Evolutionary conservation across 2,113 vertebrate species (phyloP), one percentile per base, ranked within the genome.

Genomic region (Lontra canadensis): DNA sequence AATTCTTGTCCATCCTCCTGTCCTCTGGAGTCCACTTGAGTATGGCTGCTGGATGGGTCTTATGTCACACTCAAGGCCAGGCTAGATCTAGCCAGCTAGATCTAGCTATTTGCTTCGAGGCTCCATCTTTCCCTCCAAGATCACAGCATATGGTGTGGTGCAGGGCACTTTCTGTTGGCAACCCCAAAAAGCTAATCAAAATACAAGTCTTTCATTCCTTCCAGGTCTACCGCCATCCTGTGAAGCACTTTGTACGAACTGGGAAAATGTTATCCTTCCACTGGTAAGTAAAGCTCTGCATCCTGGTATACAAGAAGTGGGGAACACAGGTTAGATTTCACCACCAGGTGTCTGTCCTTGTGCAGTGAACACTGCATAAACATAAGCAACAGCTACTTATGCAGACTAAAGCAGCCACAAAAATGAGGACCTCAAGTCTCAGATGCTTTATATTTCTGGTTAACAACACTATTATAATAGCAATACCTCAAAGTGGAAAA

Each of bases 301-400:
- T 42, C 7, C 2, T 12, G 2, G 13, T 52, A 4, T 2, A 36
- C 29, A 26, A 15, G 7, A 82, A 63, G 34, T 31, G 17, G 31
- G 3, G 15, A 36, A 3, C 1, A 11, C 42, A 65, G 49, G n/a
- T 39, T 29, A 34, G 31, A 52, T 47, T 10, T 23, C 44, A 21
- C 26, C 4, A 21, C 8, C 14, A 23, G 26, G 2, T 8, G 1
- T 57, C 59, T 21, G 39, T 42, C 14, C 39, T 18, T 25, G 11
- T 0, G 7, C 17, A 42, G 52, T 4, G 31, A 93, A 10, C 4
- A 15, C 25, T 6, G 3, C 3, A 10, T 7, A 12, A 25, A 81
- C 18, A 4, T 9, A 15, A 23, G 18, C 31, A 42, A 36, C 13
- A n/a, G 47, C 15, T 42, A 26, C 7, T 7, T 13, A 36, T 29